Base-by-base conservation (phyloP, 2,113 vertebrate species). In the Phalacrocorax brasilianus region DNA sequence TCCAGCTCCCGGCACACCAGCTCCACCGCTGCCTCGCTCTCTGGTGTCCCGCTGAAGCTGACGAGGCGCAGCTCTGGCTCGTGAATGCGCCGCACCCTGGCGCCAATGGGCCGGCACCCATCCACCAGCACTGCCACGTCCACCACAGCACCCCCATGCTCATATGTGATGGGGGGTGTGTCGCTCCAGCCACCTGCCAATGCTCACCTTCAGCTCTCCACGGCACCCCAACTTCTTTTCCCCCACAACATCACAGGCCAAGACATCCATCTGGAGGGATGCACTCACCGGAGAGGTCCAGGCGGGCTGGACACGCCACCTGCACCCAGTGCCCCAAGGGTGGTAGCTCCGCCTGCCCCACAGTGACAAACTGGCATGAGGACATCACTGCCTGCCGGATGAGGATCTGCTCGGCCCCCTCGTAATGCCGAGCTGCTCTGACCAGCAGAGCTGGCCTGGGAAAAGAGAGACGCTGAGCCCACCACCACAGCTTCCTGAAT, bases 151-250 rank as follows among this genome's bases (percentile, higher is more conserved):
- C 99, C 99, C 0, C 99, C 99, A 0, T 98, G 99, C 96, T 99
- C 99, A 0, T 99, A 99, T 8, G 99, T 98, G 56, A 99, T 98
- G 13, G 99, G 99, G 1, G 99, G 99, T 0, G 99, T 99, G 97
- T 99, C 99, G 0, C 99, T 99, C 99, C 99, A 99, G 65, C 99
- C 99, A 0, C 99, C 99, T 99, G 74, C 3, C 42, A 0, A 73
- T 6, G 42, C 14, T 49, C 63, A 26, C 20, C 7, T 1, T 95
- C 89, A 96, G 71, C 26, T 8, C 45, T 58, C 44, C 1, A 0
- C 3, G 2, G 15, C 44, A 59, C 35, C 49, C 32, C 0, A 0
- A 26, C 45, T 32, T 50, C 55, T 49, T 33, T 5, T 23, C 12
- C 28, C 45, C 55, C 55, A 13, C 44, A 24, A 7, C 14, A 23